Evolutionary conservation across 2,888 invertebrate genomes (phyloP).

Genomic region (Nezara viridula): DNA sequence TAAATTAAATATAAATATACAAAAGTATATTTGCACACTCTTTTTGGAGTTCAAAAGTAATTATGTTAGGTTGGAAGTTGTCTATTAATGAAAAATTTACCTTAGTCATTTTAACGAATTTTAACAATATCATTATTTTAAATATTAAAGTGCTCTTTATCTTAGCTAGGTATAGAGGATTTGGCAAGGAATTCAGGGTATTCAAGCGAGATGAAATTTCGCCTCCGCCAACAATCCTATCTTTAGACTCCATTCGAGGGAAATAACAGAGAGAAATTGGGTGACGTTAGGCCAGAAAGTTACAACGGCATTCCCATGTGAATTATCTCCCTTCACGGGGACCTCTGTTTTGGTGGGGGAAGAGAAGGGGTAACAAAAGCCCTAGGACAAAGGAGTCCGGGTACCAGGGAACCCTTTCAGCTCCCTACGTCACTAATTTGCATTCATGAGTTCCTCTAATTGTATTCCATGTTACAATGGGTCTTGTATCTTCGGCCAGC

Average conservation of each 20-base stretch:
- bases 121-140: too few relatives aligned
- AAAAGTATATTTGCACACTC: too few relatives aligned
- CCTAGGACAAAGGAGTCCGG: not conserved
- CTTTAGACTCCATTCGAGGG: not conserved
- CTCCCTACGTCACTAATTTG: conserved; percentile 1
- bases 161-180: not conserved
- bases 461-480: not conserved
- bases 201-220: not conserved
- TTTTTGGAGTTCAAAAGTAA: too few relatives aligned
- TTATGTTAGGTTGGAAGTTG: too few relatives aligned
- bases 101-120: too few relatives aligned
- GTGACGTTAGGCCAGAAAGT: not conserved
- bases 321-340: not conserved
- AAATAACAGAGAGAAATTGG: not conserved
- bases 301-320: not conserved
- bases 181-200: not conserved
- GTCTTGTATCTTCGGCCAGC: not conserved
- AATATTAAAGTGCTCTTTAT: too few relatives aligned
- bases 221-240: not conserved
- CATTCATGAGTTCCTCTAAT: conserved; percentile 22
- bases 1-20: too few relatives aligned
- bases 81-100: too few relatives aligned
- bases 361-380: not conserved
- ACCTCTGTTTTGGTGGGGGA: not conserved
- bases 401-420: conserved; percentile 22